Evolutionary conservation across 2,113 vertebrate genomes (phyloP).

Genomic region (Ammodytes marinus): DNA sequence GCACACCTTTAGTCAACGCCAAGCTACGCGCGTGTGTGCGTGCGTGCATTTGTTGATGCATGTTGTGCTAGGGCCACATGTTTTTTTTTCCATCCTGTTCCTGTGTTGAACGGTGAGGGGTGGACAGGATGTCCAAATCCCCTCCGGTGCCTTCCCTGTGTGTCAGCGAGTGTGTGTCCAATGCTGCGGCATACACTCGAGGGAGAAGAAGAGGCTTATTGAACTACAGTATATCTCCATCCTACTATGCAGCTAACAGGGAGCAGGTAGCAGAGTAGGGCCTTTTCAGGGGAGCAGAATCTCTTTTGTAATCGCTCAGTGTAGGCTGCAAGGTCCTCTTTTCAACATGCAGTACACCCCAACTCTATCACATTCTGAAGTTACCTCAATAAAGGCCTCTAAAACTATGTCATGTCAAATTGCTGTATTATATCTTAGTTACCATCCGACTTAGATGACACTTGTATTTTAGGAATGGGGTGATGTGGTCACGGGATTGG

Average conservation of each 20-base stretch:
- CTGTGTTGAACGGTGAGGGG: constrained; percentile 63
- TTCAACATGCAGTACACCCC: background rate
- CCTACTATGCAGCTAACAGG: background rate
- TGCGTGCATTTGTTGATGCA: constrained; percentile 38
- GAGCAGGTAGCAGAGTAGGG: background rate
- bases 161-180: constrained; percentile 18
- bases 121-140: constrained; percentile 68
- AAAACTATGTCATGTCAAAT: background rate
- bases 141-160: constrained; percentile 36
- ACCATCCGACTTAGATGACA: too few relatives aligned
- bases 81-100: constrained; percentile 70
- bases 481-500: too few relatives aligned
- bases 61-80: constrained; percentile 46
- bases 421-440: background rate
- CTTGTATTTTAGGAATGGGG: too few relatives aligned
- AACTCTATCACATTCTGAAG: background rate
- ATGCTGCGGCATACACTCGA: constrained; percentile 7
- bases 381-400: background rate
- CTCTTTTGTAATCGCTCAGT: background rate
- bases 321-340: background rate
- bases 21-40: constrained; percentile 47
- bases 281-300: background rate
- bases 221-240: constrained; percentile 10
- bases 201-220: background rate
- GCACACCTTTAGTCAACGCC: constrained; percentile 60